These are phyloP conservation scores for Allacma fusca DNA, from an alignment of 2,888 invertebrate species.

Conservation along the genomic window DNA sequence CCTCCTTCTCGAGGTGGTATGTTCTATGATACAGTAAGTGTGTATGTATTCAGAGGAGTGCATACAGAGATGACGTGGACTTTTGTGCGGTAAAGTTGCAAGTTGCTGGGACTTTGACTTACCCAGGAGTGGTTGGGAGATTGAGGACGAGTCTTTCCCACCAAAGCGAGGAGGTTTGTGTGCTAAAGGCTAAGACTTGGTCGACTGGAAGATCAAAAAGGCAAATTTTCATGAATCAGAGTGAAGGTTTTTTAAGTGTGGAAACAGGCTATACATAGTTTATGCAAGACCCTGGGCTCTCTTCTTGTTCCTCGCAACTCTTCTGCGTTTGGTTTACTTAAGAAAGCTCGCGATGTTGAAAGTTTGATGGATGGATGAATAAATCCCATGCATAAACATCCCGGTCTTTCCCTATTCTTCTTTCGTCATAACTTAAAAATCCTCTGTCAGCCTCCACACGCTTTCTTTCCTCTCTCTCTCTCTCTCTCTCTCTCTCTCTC, in stretches of 20 bases:
- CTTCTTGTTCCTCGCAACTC: constrained; percentile 14
- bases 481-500: constrained; percentile 14
- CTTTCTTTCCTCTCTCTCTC: constrained; percentile 13
- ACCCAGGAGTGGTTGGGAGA: too few species aligned
- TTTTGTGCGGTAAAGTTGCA: too few species aligned
- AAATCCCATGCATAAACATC: constrained; percentile 43
- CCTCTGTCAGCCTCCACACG: constrained; percentile 27
- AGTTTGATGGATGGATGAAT: constrained; percentile 44
- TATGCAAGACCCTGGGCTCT: constrained; percentile 23
- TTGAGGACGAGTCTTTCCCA: too few species aligned
- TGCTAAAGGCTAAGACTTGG: constrained; percentile 10
- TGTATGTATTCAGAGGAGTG: too few species aligned
- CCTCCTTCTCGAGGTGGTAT: not conserved
- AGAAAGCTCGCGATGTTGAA: constrained; percentile 30
- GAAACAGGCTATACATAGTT: constrained; percentile 31
- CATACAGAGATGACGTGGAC: too few species aligned
- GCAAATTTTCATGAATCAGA: constrained; percentile 40
- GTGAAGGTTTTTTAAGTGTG: constrained; percentile 2
- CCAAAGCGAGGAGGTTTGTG: not conserved
- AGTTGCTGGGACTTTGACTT: too few species aligned
- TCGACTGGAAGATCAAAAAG: constrained; percentile 48
- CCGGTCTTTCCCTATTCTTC: constrained; percentile 37
- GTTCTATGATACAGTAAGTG: too few species aligned
- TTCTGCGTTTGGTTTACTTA: constrained; percentile 13
- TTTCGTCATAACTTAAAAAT: constrained; percentile 43